Evolutionary conservation across 2,113 vertebrate species (phyloP).

Genomic region (Brachypteracias leptosomus): DNA sequence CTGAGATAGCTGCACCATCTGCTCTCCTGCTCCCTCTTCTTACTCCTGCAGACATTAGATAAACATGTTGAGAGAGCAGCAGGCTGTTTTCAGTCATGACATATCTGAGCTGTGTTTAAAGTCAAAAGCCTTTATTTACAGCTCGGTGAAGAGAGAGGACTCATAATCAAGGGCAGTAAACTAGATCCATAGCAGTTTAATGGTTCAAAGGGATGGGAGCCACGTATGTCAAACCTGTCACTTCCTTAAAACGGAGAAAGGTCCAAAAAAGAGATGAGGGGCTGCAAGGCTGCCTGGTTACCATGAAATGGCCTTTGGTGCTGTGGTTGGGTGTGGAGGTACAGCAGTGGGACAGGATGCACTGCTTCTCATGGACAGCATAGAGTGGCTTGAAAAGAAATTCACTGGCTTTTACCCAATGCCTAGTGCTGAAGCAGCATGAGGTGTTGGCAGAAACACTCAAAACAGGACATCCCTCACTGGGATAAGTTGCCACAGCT

Average conservation of each 20-base stretch:
- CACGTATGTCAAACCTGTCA: background rate
- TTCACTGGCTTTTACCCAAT: background rate
- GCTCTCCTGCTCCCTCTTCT: constrained; percentile 44
- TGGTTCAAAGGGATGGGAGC: background rate
- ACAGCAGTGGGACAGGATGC: background rate
- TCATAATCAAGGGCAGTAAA: constrained; percentile 22
- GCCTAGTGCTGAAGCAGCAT: background rate
- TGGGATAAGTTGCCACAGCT: background rate
- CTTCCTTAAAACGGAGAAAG: background rate
- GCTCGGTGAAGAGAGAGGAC: constrained; percentile 41
- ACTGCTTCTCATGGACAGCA: background rate
- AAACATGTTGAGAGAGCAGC: constrained; percentile 56
- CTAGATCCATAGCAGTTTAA: background rate
- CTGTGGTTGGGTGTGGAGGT: background rate
- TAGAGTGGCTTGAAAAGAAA: background rate
- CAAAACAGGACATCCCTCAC: background rate
- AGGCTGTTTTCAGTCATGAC: constrained; percentile 54
- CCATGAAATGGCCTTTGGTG: background rate
- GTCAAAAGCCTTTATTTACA: constrained; percentile 69
- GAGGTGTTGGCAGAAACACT: background rate
- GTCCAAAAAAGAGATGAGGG: background rate
- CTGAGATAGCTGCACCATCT: constrained; percentile 45
- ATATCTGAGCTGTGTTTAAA: constrained; percentile 50
- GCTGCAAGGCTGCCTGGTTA: background rate
- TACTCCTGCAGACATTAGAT: constrained; percentile 50